Base-by-base conservation (phyloP, 2,888 invertebrate genomes). In the Escarpia spicata region DNA sequence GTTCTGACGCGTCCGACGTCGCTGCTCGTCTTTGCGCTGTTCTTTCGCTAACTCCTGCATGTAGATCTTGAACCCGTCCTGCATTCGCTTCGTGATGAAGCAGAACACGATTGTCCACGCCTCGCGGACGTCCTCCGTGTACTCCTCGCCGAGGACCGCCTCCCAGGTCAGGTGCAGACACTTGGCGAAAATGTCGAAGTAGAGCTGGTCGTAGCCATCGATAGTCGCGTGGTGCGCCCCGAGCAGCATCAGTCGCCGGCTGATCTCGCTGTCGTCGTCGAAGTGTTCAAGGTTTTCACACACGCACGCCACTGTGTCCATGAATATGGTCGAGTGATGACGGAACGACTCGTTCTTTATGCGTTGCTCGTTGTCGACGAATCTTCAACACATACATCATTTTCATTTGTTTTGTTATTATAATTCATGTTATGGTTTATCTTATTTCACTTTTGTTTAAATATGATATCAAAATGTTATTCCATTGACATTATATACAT, bases 211-310 rank as follows among this genome's bases (percentile, higher is more conserved):
- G 93, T 95, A 95, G 9, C 95, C 95, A 0, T 94, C 93, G 37
- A 95, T 94, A 26, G 94, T 94, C 31, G 95, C 96, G 92, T 95
- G 95, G 91, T 95, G 94, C n/a, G 95, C 95, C 44, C 96, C 96
- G 43, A 96, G 94, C 92, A 95, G 93, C 92, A 95, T 93, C 90
- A 95, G 93, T 3, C 93, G 93, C 45, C 95, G 94, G 43, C 45
- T 31, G 92, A 95, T 94, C 19, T 94, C 93, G 52, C 43, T 44
- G 45, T 94, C 94, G 10, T 93, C 93, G 89, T 93, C 94, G 43
- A 95, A 94, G 15, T 92, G 90, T 90, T 95, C 95, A 37, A 95
- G 75, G 91, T 94, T 94, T 44, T 95, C 95, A 19, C 95, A 94
- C 26, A 96, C 94, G 15, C 93, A 92, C 92, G 94, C 94, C 44